Conservation (phyloP, 2,888 invertebrate genomes). For the Drosophila diplacantha region DNA sequence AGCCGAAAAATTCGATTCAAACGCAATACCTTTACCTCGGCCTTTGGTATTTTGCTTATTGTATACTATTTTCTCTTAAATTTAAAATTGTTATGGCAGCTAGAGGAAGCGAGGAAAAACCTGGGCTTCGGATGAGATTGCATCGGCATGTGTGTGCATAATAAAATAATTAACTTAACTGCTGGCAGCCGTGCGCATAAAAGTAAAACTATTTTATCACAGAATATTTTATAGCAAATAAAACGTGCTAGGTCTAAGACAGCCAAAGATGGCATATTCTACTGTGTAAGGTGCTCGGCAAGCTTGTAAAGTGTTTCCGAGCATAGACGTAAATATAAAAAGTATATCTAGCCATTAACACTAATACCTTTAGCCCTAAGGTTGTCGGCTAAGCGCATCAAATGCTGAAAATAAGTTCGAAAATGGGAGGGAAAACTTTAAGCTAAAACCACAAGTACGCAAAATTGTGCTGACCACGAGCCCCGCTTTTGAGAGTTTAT, state of each 20-base stretch:
- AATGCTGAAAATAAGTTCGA: conserved; percentile 34
- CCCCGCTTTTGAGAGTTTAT: conserved; percentile 72
- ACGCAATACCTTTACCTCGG: neutral
- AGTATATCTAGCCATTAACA: conserved; percentile 6
- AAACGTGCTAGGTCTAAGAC: conserved; percentile 31
- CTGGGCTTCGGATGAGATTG: neutral
- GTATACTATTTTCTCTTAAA: neutral
- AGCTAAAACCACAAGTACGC: conserved; percentile 61
- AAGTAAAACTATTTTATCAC: conserved; percentile 36
- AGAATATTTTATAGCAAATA: conserved; percentile 38
- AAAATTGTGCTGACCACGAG: conserved; percentile 68
- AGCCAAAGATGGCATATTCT: conserved; percentile 14
- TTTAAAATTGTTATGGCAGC: conserved; percentile 1
- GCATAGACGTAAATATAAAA: conserved; percentile 23
- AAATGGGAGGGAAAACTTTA: conserved; percentile 19
- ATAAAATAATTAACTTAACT: conserved; percentile 21
- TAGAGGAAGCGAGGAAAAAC: neutral
- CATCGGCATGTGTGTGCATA: conserved; percentile 7
- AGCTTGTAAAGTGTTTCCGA: conserved; percentile 56
- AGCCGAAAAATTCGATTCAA: conserved; percentile 1
- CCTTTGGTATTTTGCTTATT: neutral
- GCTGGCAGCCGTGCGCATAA: conserved; percentile 19
- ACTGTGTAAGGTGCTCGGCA: conserved; percentile 27
- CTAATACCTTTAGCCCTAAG: conserved; percentile 9
- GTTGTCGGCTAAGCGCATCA: conserved; percentile 34